Base-by-base conservation (phyloP, 30 jellyfish, hydroid and myxozoan genomes). In the Cassiopea andromeda region DNA sequence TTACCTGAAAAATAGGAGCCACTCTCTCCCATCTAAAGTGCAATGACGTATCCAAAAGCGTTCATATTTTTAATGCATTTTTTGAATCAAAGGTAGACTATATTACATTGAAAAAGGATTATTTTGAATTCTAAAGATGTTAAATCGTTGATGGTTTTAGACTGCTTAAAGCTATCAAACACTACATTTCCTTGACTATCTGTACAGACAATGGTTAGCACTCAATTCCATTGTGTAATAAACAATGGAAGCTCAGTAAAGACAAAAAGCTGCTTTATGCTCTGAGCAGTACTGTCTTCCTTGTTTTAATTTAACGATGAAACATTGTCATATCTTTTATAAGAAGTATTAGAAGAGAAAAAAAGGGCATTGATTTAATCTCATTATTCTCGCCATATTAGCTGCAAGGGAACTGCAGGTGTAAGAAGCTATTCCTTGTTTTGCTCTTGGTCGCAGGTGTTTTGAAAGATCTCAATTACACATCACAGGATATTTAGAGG, bases 381-480 rank as follows among this genome's bases (percentile, higher is more conserved):
- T 70, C 6, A 70, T 70, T 70, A 17, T 70, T 70, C 79, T 70
- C 17, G 79, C 3, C 46, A 19, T 70, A 70, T 70, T 70, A 70
- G 79, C 79, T 19, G 79, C 79, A 70, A 70, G 50, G 49, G 19
- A 6, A 43, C 14, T 15, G 79, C 79, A 70, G 79, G 79, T 70
- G 79, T 54, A 54, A 9, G 6, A 70, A 70, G 79, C 38, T 70
- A 70, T 70, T 70, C 19, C 16, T 70, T 70, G 79, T 19, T 70
- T 70, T 19, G 8, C 54, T 15, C 8, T 18, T 70, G 4, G 79
- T 3, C 7, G 79, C 79, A 70, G 79, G 79, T 70, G 79, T 70
- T 54, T 19, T 19, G 54, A 15, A 70, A 16, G 1, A 2, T 7
- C 57, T 8, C 79, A 54, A 19, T 15, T 38, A 1, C 15, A 70